Evolutionary conservation across 2,797 vertebrate species (phyloP).

Genomic region (Hipposideros larvatus): DNA sequence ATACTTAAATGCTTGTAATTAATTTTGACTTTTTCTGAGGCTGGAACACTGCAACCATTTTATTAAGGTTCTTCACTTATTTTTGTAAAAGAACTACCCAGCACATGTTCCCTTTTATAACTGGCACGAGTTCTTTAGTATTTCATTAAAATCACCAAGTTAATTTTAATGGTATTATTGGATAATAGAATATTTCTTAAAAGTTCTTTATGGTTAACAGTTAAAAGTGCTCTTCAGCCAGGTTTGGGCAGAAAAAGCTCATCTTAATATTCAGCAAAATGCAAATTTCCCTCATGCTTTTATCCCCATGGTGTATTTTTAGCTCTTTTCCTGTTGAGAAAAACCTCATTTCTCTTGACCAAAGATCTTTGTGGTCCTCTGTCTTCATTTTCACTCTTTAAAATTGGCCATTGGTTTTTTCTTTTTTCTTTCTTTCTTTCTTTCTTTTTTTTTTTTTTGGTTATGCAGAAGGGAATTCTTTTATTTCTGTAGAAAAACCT

Average conservation of each 20-base stretch:
- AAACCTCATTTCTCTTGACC: conserved; percentile 54
- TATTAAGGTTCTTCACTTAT: conserved; percentile 4
- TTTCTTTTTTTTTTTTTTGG: not conserved
- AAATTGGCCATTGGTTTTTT: conserved; percentile 51
- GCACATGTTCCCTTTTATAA: not conserved
- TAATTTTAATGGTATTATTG: conserved; percentile 62
- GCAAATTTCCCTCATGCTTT: conserved; percentile 49
- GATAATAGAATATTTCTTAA: conserved; percentile 36
- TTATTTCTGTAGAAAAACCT: conserved; percentile 71
- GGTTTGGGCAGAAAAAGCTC: conserved; percentile 22
- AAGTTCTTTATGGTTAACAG: conserved; percentile 17
- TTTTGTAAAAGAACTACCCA: not conserved
- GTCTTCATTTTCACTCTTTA: conserved; percentile 61
- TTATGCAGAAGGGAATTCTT: conserved; percentile 64
- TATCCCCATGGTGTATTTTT: conserved; percentile 55
- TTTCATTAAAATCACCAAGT: conserved; percentile 57
- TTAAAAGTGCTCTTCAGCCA: not conserved
- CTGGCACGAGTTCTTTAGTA: not conserved
- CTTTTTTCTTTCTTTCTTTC: not conserved
- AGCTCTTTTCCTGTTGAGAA: conserved; percentile 28
- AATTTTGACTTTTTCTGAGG: conserved; percentile 36
- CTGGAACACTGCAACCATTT: not conserved
- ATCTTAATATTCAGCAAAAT: conserved; percentile 66
- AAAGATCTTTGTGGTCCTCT: conserved; percentile 49
- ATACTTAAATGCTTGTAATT: conserved; percentile 55